Evolutionary conservation across 2,888 invertebrate genomes (phyloP).

Genomic region (Julus scanicus): DNA sequence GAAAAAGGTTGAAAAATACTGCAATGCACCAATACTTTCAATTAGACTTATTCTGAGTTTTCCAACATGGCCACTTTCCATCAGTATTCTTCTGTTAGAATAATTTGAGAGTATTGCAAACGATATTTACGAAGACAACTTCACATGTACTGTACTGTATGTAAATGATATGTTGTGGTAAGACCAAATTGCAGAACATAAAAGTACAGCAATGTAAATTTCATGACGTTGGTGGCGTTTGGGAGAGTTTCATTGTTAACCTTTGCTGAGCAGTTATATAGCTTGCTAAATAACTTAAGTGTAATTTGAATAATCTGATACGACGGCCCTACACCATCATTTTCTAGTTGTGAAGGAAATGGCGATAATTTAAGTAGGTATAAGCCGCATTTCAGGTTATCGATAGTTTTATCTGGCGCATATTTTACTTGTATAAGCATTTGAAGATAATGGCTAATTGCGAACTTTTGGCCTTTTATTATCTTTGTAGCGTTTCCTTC

Average conservation of each 20-base stretch:
- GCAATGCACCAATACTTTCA: too few species aligned
- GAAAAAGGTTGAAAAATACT: too few species aligned
- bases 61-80: too few species aligned
- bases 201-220: not conserved
- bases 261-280: not conserved
- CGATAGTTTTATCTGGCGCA: slow-evolving; percentile 9
- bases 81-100: too few species aligned
- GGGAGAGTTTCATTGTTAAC: not conserved
- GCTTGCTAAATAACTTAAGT: too few species aligned
- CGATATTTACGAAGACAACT: too few species aligned
- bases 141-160: not conserved
- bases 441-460: slow-evolving; percentile 29
- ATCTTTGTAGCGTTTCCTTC: not conserved
- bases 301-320: not conserved
- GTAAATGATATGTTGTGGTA: not conserved
- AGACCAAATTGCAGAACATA: too few species aligned
- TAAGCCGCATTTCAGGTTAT: not conserved
- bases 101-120: too few species aligned
- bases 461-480: slow-evolving; percentile 12
- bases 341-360: slow-evolving; percentile 29
- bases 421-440: not conserved
- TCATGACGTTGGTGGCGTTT: not conserved
- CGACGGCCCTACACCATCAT: not conserved
- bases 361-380: not conserved
- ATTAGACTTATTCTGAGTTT: too few species aligned